Base-by-base conservation (phyloP, 2,888 invertebrate species). In the Dexiosoma caninum region DNA sequence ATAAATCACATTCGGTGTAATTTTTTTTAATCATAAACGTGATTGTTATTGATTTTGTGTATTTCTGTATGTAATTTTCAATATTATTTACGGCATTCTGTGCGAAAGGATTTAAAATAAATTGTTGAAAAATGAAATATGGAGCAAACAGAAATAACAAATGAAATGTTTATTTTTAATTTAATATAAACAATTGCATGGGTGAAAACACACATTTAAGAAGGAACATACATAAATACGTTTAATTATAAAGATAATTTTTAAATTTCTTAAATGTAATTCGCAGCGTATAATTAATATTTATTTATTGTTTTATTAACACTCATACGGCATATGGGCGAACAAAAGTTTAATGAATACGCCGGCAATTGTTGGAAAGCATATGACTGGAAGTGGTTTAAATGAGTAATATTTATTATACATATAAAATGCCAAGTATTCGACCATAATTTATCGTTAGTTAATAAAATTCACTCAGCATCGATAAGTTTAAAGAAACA, bases 11-110 rank as follows among this genome's bases (percentile, higher is more conserved):
- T 40, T 10, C 51, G 2, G 14, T 62, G 14, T 55, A 51, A 53
- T 64, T 70, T 76, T 6, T 42, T 60, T 66, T 71, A 80, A 80
- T 76, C 69, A 64, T 35, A 79, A 76, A 80, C 76, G 76, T 80
- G 76, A 70, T 71, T 80, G 35, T 71, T 76, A 57, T 80, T 51
- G 64, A 66, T 76, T 59, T 75, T 67, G n/a, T n/a, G n/a, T n/a
- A n/a, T n/a, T n/a, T n/a, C n/a, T n/a, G n/a, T 44, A 8, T 55
- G 21, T 64, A 64, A 64, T 64, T 70, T 69, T 42, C 55, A 64
- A 79, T 21, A 53, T 70, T 75, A 57, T 70, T 64, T 57, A 44
- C 35, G 30, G 21, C 30, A 16, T 9, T 37, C 21, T 55, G 9
- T 5, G 23, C 0, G 3, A 42, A 30, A 46, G 67, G 37, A 35